Conservation (phyloP, 2,888 invertebrate genomes). For the Lepidochitona cinerea region DNA sequence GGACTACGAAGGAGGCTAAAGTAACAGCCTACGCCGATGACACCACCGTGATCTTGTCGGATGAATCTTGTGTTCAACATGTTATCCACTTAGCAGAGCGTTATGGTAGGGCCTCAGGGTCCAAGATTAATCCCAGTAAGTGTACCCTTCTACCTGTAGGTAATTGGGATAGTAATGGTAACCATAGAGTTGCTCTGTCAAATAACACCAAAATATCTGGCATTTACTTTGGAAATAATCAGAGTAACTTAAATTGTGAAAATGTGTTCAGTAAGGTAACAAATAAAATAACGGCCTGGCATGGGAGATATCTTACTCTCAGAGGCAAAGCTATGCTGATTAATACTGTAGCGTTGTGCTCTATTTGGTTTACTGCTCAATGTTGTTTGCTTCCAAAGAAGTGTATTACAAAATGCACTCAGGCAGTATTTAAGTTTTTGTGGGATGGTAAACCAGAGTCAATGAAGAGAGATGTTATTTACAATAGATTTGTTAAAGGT, state of each 20-base stretch:
- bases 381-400: not conserved
- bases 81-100: not conserved
- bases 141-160: slow-evolving; percentile 17
- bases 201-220: not conserved
- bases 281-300: not conserved
- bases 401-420: not conserved
- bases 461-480: not conserved
- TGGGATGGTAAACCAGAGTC: not conserved
- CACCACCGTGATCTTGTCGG: slow-evolving; percentile 8
- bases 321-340: not conserved
- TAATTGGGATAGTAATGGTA: not conserved
- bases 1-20: slow-evolving; percentile 3
- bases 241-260: not conserved
- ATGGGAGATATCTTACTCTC: not conserved
- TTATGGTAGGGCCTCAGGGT: slow-evolving; percentile 20
- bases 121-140: slow-evolving; percentile 28
- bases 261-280: not conserved
- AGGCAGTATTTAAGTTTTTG: not conserved
- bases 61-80: slow-evolving; percentile 5
- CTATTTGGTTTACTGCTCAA: not conserved
- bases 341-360: not conserved
- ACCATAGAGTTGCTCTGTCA: not conserved
- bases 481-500: not conserved
- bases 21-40: slow-evolving; percentile 19
- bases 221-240: not conserved